Base-by-base conservation (phyloP, 1,140 invertebrate genomes). In the Heterodera carotae region DNA sequence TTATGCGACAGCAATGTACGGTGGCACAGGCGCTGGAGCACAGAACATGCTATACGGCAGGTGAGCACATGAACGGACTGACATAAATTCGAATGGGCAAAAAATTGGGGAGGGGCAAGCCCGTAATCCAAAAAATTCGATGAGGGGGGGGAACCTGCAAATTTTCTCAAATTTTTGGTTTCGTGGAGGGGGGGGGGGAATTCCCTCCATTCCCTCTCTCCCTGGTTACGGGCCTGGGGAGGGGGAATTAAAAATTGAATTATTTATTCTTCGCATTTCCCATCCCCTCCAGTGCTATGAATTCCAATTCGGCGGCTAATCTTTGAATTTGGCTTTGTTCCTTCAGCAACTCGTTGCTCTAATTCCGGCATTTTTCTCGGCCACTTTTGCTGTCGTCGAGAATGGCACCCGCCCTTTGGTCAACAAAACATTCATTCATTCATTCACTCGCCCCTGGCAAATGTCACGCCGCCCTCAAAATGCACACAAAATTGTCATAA, bases 291-390 rank as follows among this genome's bases (percentile, higher is more conserved):
- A 79, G 78, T 56, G 31, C 64, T 69, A 81, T 62, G 25, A 79
- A 71, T 72, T 76, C 80, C 43, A 79, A 79, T 36, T 81, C 78
- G 67, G 78, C 78, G 33, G 76, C 80, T n/a, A 79, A 79, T 33
- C 59, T 79, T 7, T 79, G 36, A 79, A 29, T n/a, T 39, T 31
- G 67, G 48, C 25, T 12, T 31, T 29, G 56, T 67, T 72, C 39
- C 39, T 43, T 43, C 39, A 43, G 39, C n/a, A n/a, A n/a, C 39
- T 2, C 39, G 39, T 43, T 43, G 39, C 39, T 43, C 2, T 43
- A 12, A 43, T n/a, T n/a, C 39, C 0, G 12, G 2, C 39, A 43
- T 0, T 60, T 15, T 31, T 70, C 33, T n/a, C 43, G 25, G 48
- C 29, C 53, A 12, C 15, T 12, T 36, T 18, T 69, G 10, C 8